These are phyloP conservation scores for Pyrocoelia pectoralis DNA, from an alignment of 2,888 invertebrate genomes.

Conservation along the genomic window DNA sequence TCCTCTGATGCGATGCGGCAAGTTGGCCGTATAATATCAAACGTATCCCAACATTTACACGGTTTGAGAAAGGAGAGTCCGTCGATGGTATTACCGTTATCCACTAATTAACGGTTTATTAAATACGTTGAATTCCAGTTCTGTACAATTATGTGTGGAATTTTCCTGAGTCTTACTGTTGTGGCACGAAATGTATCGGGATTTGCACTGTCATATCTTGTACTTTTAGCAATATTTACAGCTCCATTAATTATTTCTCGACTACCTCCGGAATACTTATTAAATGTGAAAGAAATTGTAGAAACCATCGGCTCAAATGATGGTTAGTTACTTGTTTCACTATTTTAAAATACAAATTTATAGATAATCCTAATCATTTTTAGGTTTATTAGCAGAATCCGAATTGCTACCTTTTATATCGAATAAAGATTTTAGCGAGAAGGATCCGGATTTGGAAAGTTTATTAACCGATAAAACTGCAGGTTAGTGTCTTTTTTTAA, in stretches of 20 bases:
- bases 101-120: too few relatives aligned
- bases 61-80: constrained; percentile 55
- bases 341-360: not conserved
- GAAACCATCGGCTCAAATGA: constrained; percentile 43
- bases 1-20: constrained; percentile 45
- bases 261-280: constrained; percentile 46
- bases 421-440: constrained; percentile 48
- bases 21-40: constrained; percentile 39
- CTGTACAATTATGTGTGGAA: constrained; percentile 52
- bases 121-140: constrained; percentile 54
- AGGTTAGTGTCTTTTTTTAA: constrained; percentile 44
- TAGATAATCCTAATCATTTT: too few relatives aligned
- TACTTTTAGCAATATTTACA: constrained; percentile 48
- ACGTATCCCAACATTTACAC: constrained; percentile 45
- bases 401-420: constrained; percentile 57
- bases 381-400: constrained; percentile 54
- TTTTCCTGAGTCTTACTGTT: constrained; percentile 52
- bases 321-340: constrained; percentile 36
- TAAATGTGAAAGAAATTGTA: constrained; percentile 41
- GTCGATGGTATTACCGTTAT: constrained; percentile 48
- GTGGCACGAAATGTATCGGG: constrained; percentile 56
- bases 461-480: constrained; percentile 54
- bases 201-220: constrained; percentile 49
- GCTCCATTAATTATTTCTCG: constrained; percentile 46
- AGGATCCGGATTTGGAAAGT: constrained; percentile 53